Base-by-base conservation (phyloP, 2,797 vertebrate species). In the Yasuhikotakia modesta region DNA sequence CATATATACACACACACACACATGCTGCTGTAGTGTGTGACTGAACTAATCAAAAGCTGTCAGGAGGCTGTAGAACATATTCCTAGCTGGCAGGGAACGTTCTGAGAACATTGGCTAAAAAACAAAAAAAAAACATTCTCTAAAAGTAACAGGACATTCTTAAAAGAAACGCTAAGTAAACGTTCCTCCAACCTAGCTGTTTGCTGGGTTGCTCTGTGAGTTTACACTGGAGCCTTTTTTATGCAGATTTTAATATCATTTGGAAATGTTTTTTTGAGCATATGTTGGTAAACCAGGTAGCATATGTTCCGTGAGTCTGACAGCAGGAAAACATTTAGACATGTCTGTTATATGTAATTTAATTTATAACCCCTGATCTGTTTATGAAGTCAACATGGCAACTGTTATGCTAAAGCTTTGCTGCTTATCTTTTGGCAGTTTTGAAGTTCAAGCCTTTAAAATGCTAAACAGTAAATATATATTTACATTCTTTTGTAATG, bases 171-270 rank as follows among this genome's bases (percentile, higher is more conserved):
- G 35, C 8, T 35, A 35, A 7, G 35, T 1, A 35, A 35, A 35
- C 4, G 5, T 35, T 39, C 8, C 8, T 8, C 7, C 35, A 39
- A 39, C 35, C 35, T 8, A 39, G 11, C 11, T 39, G 35, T 8
- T 39, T 8, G 35, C 35, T 39, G 8, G 45, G 48, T 11, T 73
- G n/a, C 48, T 48, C 61, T 55, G 5, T 66, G 35, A 21, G 16
- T 65, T 66, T 35, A 43, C 16, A 55, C 61, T n/a, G 32, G 7
- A 68, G n/a, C 30, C n/a, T 76, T 46, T 67, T 67, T 76, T 58
- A 67, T 55, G 35, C 17, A 21, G 30, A 30, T 75, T 65, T 52
- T 35, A 2, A 66, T 52, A 55, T 66, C 6, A 35, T 68, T 19
- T 46, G 53, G 5, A 58, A 12, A 12, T 19, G 35, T 57, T 67